Base-by-base conservation (phyloP, 2,888 invertebrate species). In the Acleris laterana region DNA sequence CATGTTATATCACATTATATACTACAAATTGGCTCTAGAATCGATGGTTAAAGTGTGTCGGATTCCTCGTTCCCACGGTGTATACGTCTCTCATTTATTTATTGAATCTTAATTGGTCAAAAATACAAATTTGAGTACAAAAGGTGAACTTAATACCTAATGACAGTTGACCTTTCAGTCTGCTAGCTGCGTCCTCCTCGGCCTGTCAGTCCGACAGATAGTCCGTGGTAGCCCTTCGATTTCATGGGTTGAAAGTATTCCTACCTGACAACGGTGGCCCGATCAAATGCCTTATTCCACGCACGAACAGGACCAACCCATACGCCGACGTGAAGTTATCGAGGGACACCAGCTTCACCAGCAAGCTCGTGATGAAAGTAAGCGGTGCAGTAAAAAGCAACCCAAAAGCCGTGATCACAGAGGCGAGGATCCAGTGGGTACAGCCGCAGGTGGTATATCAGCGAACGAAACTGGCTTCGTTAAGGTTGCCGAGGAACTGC, bases 291-390 rank as follows among this genome's bases (percentile, higher is more conserved):
- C 98, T 98, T 69, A 99, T 95, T 16, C 99, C 99, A 87, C 99
- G 98, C 68, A 97, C 96, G 62, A 99, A 90, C 75, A 98, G 91
- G 73, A 97, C 95, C 75, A 99, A 88, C 19, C 99, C 99, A 85
- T 98, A 99, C 16, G 98, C 98, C 71, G 96, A 96, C 5, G 98
- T 98, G 83, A 99, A 98, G 72, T 97, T 95, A 81, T 98, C 98
- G 81, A 99, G 88, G 5, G 98, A 97, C 44, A 98, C 96, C 76
- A 98, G 90, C 78, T 97, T 96, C 52, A 98, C 97, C 72, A 98
- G 90, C 75, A 99, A 95, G 77, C 97, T 96, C 0, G 98, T 97
- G 0, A 98, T 98, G 73, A 98, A 96, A 1, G 98, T 96, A 85
- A 98, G 98, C 68, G 96, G 98, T 68, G 96, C 97, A 57, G 98